Evolutionary conservation across 2,113 vertebrate species (phyloP).

Genomic region (Rhea pennata): DNA sequence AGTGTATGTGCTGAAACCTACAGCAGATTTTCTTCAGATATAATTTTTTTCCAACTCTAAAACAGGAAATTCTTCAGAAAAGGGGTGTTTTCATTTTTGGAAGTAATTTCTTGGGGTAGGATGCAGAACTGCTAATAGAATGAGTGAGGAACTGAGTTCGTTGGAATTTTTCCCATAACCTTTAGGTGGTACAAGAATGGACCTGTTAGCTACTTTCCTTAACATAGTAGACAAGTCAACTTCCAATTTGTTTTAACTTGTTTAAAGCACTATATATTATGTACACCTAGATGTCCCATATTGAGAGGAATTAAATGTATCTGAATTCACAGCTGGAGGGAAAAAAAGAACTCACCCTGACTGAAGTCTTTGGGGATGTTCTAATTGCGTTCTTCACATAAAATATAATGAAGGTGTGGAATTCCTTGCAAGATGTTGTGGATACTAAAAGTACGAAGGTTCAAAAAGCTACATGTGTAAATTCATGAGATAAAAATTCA

Average conservation of each 20-base stretch:
- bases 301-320: not conserved
- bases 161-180: not conserved
- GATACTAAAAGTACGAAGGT: not conserved
- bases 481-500: not conserved
- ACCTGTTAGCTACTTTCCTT: not conserved
- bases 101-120: not conserved
- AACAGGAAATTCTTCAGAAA: not conserved
- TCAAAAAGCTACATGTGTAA: not conserved
- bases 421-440: not conserved
- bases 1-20: not conserved
- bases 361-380: not conserved
- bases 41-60: not conserved
- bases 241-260: not conserved
- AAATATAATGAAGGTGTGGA: not conserved
- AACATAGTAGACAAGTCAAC: not conserved
- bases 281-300: not conserved
- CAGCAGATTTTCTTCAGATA: not conserved
- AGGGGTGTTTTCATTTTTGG: not conserved
- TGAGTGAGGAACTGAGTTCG: not conserved
- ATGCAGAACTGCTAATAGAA: not conserved
- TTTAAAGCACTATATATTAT: not conserved
- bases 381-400: not conserved
- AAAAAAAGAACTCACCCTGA: not conserved
- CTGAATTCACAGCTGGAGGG: not conserved
- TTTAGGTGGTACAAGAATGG: not conserved